Evolutionary conservation across 2,113 vertebrate species (phyloP), one percentile per base, ranked within the genome.

Genomic region (Nerophis lumbriciformis): DNA sequence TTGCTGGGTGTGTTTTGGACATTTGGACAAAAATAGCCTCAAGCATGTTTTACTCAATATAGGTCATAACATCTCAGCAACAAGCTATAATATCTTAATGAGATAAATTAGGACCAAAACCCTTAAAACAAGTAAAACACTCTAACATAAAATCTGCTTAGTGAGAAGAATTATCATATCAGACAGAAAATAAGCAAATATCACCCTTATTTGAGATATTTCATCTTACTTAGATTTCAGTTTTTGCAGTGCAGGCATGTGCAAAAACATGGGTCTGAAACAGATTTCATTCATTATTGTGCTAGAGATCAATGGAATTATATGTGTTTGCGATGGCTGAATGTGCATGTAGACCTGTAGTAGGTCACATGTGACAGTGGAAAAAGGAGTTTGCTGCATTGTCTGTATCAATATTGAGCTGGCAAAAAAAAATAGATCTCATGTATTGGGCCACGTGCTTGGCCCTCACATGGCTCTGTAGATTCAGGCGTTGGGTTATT

Each of bases 321-420:
- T 21, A 48, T 62, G n/a, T 66, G 19, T 71, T 64, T 56, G n/a
- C n/a, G 12, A 37, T 9, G 12, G 11, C 19, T 38, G 12, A 39
- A 66, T 61, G 39, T 52, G 59, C 10, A 71, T 59, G 44, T 70
- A 67, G 69, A 51, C 64, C 39, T 53, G 60, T 66, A 69, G 57
- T 69, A 12, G 78, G 69, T 73, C 64, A 70, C 72, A 66, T 65
- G 69, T 66, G 56, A 76, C 78, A 54, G 48, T 15, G 53, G 45
- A 62, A 53, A 59, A 69, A 59, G 63, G 59, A 48, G 52, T 55
- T 65, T 76, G 52, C 39, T 42, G 52, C 35, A 63, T 75, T 71
- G 69, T 83, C 55, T 61, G 65, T 76, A 79, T 85, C 77, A 60
- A 60, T 82, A 88, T 85, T 68, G 78, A 88, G 66, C 66, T 44